Evolutionary conservation across 2,888 invertebrate species (phyloP).

Genomic region (Cepaea hortensis): DNA sequence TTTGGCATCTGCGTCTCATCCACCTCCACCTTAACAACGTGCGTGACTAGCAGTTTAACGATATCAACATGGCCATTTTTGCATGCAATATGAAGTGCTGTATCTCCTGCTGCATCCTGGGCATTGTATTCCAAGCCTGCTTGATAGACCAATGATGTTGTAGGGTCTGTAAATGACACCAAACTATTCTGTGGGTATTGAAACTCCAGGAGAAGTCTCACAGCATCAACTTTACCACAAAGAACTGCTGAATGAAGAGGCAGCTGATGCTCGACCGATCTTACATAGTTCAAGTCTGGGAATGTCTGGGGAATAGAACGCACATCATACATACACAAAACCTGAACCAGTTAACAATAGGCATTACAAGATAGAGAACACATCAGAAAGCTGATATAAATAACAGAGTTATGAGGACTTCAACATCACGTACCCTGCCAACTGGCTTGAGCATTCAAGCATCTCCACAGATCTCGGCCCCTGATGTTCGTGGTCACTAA

Average conservation of each 20-base stretch:
- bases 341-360: no score
- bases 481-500: no score
- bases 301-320: constrained; percentile 80
- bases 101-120: constrained; percentile 84
- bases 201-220: constrained; percentile 86
- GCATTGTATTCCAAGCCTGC: constrained; percentile 95
- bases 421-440: no score
- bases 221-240: constrained; percentile 87
- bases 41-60: constrained; percentile 59
- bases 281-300: constrained; percentile 88
- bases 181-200: constrained; percentile 79
- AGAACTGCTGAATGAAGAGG: constrained; percentile 95
- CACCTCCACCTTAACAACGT: constrained; percentile 48
- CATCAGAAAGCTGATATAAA: no score
- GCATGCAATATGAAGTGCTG: constrained; percentile 90
- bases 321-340: no score
- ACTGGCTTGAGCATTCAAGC: no score
- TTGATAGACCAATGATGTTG: constrained; percentile 79
- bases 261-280: constrained; percentile 93
- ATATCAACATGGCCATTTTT: constrained; percentile 75
- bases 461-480: no score
- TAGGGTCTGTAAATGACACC: constrained; percentile 16
- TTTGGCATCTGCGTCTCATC: not conserved
- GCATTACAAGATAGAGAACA: no score
- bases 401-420: no score